Evolutionary conservation across 2,888 invertebrate species (phyloP), one percentile per base, ranked within the genome.

Genomic region (Philopedon plagiatum): DNA sequence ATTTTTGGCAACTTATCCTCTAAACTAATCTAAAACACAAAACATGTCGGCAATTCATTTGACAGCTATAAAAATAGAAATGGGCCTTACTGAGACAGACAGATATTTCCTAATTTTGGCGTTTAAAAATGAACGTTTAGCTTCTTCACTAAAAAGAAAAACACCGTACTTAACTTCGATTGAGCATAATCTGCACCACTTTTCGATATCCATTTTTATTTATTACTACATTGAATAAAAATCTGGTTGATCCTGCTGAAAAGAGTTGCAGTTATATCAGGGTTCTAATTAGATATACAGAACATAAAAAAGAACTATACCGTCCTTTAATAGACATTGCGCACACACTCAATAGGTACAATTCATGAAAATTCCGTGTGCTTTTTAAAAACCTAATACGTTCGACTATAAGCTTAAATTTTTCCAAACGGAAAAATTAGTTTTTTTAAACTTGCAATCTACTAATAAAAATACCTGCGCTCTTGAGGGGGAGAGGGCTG

Each of bases 81-180:
- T 49, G 49, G 61, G 13, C 51, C 81, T 86, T 83, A 92, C 92
- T 88, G 90, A 88, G 80, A 92, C 89, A 79, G 90, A 88, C 77
- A 92, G 87, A 86, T 92, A 92, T 86, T 90, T 90, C 81, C 88
- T 88, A 78, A 92, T 89, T 86, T 91, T 91, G 75, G 89, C 89
- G 81, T 90, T 89, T 71, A 92, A 86, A 80, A 89, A 88, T 85
- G 89, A 88, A 80, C 88, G 88, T 83, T 89, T 88, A 71, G 91
- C 91, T 86, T 91, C 90, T 79, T 89, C 88, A 79, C 90, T 89
- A 82, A 90, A 91, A 85, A 91, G 88, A 86, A 89, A 88, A 78
- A 91, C 86, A 64, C 90, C 89, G 77, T 88, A 87, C 80, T 88
- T 87, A 78, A 88, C 87, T 80, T 89, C 88, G 77, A 87, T 86